A percentile compares a stretch with the other conserved stretches of the same genome.
These are phyloP conservation scores for Lasioglossum calceatum DNA, from an alignment of 2,888 invertebrate genomes.

Conservation along the genomic window DNA sequence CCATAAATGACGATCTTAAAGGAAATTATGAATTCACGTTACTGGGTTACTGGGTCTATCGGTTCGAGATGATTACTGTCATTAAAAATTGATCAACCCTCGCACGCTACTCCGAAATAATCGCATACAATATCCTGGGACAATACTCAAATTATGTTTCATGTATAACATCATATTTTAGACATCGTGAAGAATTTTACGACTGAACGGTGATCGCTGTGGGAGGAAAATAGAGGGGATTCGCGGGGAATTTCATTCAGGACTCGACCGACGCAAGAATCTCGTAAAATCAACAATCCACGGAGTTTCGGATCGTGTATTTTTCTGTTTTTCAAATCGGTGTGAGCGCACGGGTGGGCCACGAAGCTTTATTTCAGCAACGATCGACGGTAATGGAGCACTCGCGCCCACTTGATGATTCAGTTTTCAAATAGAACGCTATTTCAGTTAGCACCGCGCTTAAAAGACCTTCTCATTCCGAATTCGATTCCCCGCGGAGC, in stretches of 20 bases:
- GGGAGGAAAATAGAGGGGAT: not conserved
- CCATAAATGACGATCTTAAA: no score
- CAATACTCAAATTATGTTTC: no score
- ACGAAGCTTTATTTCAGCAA: constrained; percentile 22
- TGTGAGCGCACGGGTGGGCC: not conserved
- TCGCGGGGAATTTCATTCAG: not conserved
- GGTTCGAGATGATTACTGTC: no score
- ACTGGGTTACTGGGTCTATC: no score
- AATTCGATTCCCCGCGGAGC: not conserved
- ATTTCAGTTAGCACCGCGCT: constrained; percentile 11
- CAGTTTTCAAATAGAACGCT: constrained; percentile 25
- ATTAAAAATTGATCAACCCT: no score
- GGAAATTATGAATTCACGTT: no score
- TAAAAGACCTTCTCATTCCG: not conserved
- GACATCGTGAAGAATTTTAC: no score
- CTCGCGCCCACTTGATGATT: constrained; percentile 20
- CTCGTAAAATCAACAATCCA: not conserved
- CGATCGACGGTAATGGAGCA: constrained; percentile 26
- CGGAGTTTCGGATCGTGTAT: not conserved
- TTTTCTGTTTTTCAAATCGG: not conserved
- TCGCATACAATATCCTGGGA: no score
- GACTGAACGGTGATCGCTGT: not conserved
- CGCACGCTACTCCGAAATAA: no score
- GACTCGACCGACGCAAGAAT: not conserved
- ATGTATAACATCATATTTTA: no score